phyloP scores from a whole-genome alignment of 1,140 invertebrate species.

The Trichomalopsis sarcophagae region DNA sequence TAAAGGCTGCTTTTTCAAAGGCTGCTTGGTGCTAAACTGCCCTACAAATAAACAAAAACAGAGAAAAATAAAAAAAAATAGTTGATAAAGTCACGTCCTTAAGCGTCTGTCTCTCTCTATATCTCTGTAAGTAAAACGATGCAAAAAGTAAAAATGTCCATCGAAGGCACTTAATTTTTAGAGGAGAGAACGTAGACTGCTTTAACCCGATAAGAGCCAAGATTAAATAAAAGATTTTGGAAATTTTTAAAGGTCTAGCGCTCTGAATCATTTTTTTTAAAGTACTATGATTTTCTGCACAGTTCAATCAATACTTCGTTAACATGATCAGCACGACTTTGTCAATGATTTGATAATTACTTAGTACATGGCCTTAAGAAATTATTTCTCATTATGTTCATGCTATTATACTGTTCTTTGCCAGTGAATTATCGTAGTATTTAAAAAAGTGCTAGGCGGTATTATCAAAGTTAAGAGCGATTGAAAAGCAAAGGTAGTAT shows the following conservation, averaged over 20 bases:
- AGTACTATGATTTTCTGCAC: background rate
- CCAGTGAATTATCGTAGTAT: background rate
- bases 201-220: conserved; percentile 68
- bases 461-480: background rate
- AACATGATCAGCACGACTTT: background rate
- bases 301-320: background rate
- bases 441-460: conserved; percentile 25
- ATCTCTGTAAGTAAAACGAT: conserved; percentile 19
- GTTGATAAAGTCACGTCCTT: background rate
- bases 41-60: conserved; percentile 26
- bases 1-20: conserved; percentile 41
- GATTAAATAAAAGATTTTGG: conserved; percentile 62
- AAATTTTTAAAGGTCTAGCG: conserved; percentile 9
- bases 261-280: conserved; percentile 5
- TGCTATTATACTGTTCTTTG: background rate
- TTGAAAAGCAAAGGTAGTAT: conserved; percentile 34
- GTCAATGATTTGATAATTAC: background rate
- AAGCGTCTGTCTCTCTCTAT: conserved; percentile 27
- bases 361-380: background rate
- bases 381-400: background rate
- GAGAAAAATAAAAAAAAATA: conserved; percentile 22
- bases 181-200: conserved; percentile 72
- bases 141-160: background rate
- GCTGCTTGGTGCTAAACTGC: conserved; percentile 45
- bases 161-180: conserved; percentile 43